phyloP scores from a whole-genome alignment of 92 coral and sea anemone genomes.

The Porites rus region DNA sequence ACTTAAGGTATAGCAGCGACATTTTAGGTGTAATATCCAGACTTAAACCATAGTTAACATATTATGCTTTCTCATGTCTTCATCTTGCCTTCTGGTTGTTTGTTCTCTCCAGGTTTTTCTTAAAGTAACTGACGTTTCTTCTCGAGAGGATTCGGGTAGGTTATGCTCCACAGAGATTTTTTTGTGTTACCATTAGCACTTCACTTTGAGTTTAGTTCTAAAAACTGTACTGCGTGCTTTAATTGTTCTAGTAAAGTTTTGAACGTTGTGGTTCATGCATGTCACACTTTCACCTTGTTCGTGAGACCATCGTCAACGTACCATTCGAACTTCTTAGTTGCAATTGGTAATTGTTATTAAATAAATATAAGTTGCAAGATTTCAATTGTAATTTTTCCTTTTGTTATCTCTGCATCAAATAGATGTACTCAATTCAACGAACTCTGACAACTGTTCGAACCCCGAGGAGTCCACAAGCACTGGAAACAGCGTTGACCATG shows the following conservation, averaged over 20 bases:
- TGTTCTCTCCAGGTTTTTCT: conserved; percentile 80
- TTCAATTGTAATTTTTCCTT: neutral
- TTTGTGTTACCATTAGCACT: too few species aligned
- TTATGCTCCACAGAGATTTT: neutral
- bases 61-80: neutral
- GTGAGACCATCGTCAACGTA: too few species aligned
- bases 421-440: conserved; percentile 20
- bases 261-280: too few species aligned
- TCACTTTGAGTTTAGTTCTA: too few species aligned
- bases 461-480: conserved; percentile 25
- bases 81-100: neutral
- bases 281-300: too few species aligned
- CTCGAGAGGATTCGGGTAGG: conserved; percentile 81
- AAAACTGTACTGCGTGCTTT: too few species aligned
- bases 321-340: too few species aligned
- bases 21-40: too few species aligned
- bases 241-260: too few species aligned
- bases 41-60: neutral
- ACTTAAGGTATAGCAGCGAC: too few species aligned
- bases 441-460: conserved; percentile 15
- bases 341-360: too few species aligned
- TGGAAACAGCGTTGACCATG: conserved; percentile 18
- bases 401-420: neutral
- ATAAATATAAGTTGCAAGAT: too few species aligned
- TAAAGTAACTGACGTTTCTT: conserved; percentile 91